Evolutionary conservation across 92 coral and sea anemone genomes (phyloP), one percentile per base, ranked within the genome.

Genomic region (Paragorgia papillata): DNA sequence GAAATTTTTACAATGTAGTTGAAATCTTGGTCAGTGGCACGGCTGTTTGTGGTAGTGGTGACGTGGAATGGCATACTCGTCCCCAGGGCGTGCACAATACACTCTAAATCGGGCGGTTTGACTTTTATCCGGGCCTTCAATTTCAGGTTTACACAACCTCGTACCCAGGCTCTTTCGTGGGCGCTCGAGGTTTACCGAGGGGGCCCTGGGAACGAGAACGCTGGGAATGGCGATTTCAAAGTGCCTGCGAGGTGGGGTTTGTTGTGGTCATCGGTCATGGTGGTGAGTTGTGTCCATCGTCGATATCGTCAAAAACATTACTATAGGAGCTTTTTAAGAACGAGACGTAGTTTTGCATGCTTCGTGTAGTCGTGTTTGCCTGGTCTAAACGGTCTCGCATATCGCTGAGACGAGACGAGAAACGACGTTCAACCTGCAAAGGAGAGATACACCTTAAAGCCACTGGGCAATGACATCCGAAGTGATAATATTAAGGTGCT

Each of bases 301-400:
- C 99, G 37, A 95, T 85, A 69, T 95, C 99, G 57, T 95, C 99
- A 48, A 95, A 95, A 0, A 95, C 99, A 57, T 87, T 90, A 27
- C 97, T 75, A 85, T 95, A 95, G 25, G 99, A 95, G 7, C 97
- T 89, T 83, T 95, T 95, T 30, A 95, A 91, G 78, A 95, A 95
- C 2, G 99, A 87, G 9, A 95, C 99, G 77, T 95, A 95, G 80
- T 91, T 95, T 79, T 95, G 99, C 99, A 95, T 95, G 76, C 99
- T 91, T 9, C 99, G 82, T n/a, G 99, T 95, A 2, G 99, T 95
- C 64, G 97, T 89, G 89, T 95, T 95, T 0, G 99, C 99, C 61
- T 95, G 99, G 55, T 95, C 99, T 4, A 95, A 85, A 8, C 99
- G 89, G 69, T 95, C 99, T 24, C 96, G 87, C 99, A 95, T 95